Evolutionary conservation across 2,888 invertebrate species (phyloP).

Genomic region (Epistrophe grossulariae): DNA sequence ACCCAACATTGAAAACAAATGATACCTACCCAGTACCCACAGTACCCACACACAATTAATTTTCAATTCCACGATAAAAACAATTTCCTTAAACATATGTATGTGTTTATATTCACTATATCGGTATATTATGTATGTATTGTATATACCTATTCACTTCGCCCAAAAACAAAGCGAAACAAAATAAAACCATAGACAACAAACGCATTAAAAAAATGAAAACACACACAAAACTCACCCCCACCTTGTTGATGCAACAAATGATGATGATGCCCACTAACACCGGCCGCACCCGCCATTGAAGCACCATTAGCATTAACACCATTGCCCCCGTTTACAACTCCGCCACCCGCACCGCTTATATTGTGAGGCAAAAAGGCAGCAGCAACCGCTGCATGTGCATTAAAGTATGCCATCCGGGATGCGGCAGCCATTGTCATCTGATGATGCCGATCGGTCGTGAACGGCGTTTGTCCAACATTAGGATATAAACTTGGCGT

Average conservation of each 20-base stretch:
- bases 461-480: conserved; percentile 77
- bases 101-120: no score
- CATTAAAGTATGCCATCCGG: conserved; percentile 95
- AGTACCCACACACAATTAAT: conserved; percentile 13
- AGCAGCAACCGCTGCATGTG: conserved; percentile 95
- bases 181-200: conserved; percentile 14
- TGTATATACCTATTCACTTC: neutral
- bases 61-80: neutral
- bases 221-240: conserved; percentile 79
- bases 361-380: conserved; percentile 92
- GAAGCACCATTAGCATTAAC: conserved; percentile 59
- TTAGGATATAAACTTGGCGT: conserved; percentile 77
- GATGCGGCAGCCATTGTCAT: conserved; percentile 86
- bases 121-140: no score
- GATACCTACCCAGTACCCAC: neutral
- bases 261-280: conserved; percentile 79
- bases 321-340: conserved; percentile 76
- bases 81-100: no score
- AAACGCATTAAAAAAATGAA: conserved; percentile 15
- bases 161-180: conserved; percentile 1
- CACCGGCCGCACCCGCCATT: conserved; percentile 55
- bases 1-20: conserved; percentile 7
- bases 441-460: conserved; percentile 81
- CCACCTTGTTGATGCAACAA: conserved; percentile 82
- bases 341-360: conserved; percentile 82